Conservation (phyloP, 1,140 invertebrate species). For the Drosophila tristis region DNA sequence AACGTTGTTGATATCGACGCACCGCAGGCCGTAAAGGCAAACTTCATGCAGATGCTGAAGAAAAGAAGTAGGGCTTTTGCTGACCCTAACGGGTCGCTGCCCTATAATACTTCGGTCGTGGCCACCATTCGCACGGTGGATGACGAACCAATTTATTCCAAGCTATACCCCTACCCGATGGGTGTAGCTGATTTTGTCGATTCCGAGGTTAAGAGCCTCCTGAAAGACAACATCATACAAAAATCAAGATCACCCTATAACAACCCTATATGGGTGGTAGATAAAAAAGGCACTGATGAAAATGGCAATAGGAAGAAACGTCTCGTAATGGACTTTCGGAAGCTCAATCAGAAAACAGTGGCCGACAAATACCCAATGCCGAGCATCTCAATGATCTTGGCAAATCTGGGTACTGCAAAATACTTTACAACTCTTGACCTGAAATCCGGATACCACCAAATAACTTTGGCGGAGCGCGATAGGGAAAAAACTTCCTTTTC, state of each 20-base stretch:
- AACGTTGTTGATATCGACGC: no score
- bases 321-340: conserved; percentile 67
- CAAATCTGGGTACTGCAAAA: no score
- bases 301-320: conserved; percentile 28
- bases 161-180: conserved; percentile 5
- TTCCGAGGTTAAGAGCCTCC: conserved; percentile 5
- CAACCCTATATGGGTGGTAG: conserved; percentile 43
- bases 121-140: not conserved
- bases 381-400: no score
- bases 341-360: conserved; percentile 74
- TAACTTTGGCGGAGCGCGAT: conserved; percentile 10
- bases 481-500: conserved; percentile 27
- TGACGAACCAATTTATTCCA: conserved; percentile 11
- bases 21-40: no score
- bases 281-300: conserved; percentile 48
- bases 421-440: conserved; percentile 37
- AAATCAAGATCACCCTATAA: no score
- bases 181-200: conserved; percentile 3
- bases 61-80: not conserved
- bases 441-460: conserved; percentile 83
- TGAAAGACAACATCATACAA: conserved; percentile 20
- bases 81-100: not conserved
- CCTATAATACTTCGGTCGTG: not conserved
- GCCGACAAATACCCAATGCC: no score
- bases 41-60: no score